phyloP scores from a whole-genome alignment of 2,113 vertebrate species.

The Lagopus muta region DNA sequence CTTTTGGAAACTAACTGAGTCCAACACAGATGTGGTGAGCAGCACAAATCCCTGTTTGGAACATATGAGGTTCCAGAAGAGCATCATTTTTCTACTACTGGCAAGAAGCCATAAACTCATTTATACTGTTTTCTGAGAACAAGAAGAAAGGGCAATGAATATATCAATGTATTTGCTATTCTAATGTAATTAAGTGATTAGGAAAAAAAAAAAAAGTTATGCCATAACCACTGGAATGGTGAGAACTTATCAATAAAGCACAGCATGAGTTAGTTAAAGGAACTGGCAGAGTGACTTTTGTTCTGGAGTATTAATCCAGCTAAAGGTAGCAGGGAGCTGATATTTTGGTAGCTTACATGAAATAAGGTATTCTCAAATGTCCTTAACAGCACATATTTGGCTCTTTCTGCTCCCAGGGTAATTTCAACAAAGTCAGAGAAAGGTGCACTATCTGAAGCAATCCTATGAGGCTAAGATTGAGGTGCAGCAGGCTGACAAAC shows the following conservation, averaged over 20 bases:
- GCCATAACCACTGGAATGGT: not conserved
- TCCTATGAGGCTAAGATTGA: not conserved
- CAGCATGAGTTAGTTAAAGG: not conserved
- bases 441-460: not conserved
- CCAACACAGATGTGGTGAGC: slow-evolving; percentile 61
- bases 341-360: slow-evolving; percentile 13
- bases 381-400: slow-evolving; percentile 2
- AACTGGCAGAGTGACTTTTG: not conserved
- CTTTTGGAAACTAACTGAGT: slow-evolving; percentile 60
- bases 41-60: slow-evolving; percentile 52
- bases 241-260: not conserved
- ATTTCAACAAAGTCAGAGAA: not conserved
- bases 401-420: not conserved
- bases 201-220: not conserved
- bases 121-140: slow-evolving; percentile 43
- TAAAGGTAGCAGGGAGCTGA: not conserved
- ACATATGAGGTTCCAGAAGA: slow-evolving; percentile 40
- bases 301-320: not conserved
- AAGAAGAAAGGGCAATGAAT: not conserved
- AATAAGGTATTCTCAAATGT: not conserved
- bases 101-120: not conserved
- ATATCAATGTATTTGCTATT: not conserved
- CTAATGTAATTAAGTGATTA: not conserved
- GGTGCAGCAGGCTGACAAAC: not conserved
- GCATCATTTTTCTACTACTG: slow-evolving; percentile 32